A percentile compares a stretch with the other conserved stretches of the same genome.
Evolutionary conservation across 2,797 vertebrate genomes (phyloP).

Genomic region (Anabacerthia variegaticeps): DNA sequence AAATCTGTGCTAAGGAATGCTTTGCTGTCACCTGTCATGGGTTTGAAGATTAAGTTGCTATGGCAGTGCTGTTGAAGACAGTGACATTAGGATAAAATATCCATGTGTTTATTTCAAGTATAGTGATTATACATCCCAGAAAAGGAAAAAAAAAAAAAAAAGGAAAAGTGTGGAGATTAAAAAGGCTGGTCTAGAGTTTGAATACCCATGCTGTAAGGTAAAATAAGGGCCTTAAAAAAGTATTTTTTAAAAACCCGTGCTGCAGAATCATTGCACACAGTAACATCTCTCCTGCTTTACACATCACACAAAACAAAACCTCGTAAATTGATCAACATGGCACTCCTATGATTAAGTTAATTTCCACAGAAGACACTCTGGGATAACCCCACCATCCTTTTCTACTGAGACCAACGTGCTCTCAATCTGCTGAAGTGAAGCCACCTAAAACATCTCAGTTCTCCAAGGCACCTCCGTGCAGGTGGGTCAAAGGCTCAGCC

Average conservation of each 20-base stretch:
- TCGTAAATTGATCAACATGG: not conserved
- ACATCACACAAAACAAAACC: not conserved
- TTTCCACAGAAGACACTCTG: too few relatives aligned
- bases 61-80: not conserved
- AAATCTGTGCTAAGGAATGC: not conserved
- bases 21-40: not conserved
- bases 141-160: not conserved
- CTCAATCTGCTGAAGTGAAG: too few relatives aligned
- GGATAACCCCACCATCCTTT: too few relatives aligned
- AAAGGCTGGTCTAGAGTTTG: not conserved
- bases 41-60: not conserved
- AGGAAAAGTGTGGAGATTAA: fast-evolving
- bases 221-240: not conserved
- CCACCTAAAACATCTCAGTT: too few relatives aligned
- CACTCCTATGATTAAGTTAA: too few relatives aligned
- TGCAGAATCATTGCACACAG: not conserved
- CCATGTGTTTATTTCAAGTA: not conserved
- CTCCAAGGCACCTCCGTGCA: too few relatives aligned
- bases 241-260: not conserved
- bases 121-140: not conserved
- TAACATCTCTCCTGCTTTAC: not conserved
- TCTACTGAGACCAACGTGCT: too few relatives aligned
- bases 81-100: not conserved
- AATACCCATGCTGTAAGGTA: not conserved
- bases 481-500: too few relatives aligned